Evolutionary conservation across 2,113 vertebrate species (phyloP).

Genomic region (Xyrauchen texanus): DNA sequence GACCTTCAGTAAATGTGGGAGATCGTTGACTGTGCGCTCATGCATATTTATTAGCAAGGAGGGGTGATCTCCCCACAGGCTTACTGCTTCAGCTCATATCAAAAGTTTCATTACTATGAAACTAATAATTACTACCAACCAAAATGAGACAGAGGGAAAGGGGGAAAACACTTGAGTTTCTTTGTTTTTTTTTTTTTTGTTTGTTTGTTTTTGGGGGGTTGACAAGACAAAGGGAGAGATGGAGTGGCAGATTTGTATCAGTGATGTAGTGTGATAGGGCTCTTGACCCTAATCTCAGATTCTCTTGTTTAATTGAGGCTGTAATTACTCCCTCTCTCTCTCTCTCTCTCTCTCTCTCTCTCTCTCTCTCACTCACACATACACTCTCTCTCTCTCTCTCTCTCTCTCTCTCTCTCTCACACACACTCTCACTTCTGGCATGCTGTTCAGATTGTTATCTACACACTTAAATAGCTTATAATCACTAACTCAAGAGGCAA

Average conservation of each 20-base stretch:
- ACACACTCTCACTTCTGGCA: conserved; percentile 32
- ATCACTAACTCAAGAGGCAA: conserved; percentile 57
- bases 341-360: too few relatives aligned
- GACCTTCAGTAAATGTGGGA: conserved; percentile 44
- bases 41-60: conserved; percentile 40
- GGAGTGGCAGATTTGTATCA: conserved; percentile 42
- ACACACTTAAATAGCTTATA: conserved; percentile 57
- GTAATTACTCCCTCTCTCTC: conserved; percentile 45
- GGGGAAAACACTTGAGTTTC: background rate
- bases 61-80: conserved; percentile 13
- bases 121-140: conserved; percentile 34
- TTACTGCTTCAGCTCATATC: conserved; percentile 38
- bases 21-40: conserved; percentile 33
- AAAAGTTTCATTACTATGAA: conserved; percentile 35
- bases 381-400: too few relatives aligned
- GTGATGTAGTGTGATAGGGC: conserved; percentile 48
- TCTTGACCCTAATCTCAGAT: conserved; percentile 57
- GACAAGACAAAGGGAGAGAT: conserved; percentile 26
- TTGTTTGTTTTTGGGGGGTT: too few relatives aligned
- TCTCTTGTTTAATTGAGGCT: conserved; percentile 58
- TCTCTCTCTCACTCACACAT: too few relatives aligned
- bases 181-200: too few relatives aligned
- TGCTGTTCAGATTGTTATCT: conserved; percentile 55
- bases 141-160: background rate
- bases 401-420: too few relatives aligned